A percentile compares a stretch with the other conserved stretches of the same genome.
These are phyloP conservation scores for Lanius ludovicianus DNA, from an alignment of 2,113 vertebrate species.

Conservation along the genomic window DNA sequence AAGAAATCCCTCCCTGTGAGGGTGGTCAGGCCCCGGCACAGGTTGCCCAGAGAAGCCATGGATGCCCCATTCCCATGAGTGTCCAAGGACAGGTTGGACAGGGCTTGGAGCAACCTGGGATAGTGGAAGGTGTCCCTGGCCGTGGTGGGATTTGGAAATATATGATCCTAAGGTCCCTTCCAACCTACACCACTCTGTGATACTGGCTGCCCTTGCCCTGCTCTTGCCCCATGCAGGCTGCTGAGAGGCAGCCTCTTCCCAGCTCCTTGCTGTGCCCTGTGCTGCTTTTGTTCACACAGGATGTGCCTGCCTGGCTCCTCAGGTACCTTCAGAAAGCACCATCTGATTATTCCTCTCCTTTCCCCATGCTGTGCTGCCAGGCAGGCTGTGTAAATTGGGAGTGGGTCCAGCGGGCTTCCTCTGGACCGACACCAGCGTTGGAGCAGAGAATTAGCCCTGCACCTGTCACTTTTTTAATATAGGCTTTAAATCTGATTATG, in stretches of 20 bases:
- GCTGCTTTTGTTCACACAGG: not conserved
- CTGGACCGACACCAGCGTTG: not conserved
- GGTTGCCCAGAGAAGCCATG: not conserved
- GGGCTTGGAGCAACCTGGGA: not conserved
- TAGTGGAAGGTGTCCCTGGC: not conserved
- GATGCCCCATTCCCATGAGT: not conserved
- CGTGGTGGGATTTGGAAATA: not conserved
- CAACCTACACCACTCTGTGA: not conserved
- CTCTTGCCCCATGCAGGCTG: not conserved
- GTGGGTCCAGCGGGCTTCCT: not conserved
- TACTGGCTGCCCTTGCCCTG: not conserved
- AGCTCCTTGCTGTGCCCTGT: not conserved
- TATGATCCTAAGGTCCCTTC: not conserved
- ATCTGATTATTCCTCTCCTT: not conserved
- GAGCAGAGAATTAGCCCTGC: not conserved
- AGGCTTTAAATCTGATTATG: slow-evolving; percentile 68
- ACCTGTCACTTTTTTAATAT: slow-evolving; percentile 36
- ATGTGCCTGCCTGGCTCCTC: not conserved
- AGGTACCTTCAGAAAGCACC: not conserved
- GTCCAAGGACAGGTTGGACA: not conserved
- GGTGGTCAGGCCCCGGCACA: not conserved
- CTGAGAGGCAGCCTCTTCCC: not conserved
- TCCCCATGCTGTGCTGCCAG: accelerated
- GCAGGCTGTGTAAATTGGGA: not conserved
- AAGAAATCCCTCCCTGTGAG: not conserved